These are phyloP conservation scores for Pachydiplax longipennis DNA, from an alignment of 2,888 invertebrate genomes.

Conservation along the genomic window DNA sequence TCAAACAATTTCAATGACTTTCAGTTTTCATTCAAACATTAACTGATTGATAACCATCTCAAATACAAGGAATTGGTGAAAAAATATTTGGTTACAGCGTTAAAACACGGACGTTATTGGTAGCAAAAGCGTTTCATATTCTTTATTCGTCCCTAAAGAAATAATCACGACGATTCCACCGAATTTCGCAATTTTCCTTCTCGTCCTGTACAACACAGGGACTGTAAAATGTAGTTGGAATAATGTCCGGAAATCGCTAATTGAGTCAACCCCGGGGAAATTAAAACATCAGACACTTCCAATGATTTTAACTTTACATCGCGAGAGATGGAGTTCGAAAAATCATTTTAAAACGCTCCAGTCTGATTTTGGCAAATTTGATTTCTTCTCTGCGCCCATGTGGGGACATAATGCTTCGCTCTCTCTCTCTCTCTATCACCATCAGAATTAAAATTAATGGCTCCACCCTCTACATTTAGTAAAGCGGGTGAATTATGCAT, in stretches of 20 bases:
- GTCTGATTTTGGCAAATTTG: not conserved
- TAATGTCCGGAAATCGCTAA: not conserved
- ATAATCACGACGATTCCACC: too few species aligned
- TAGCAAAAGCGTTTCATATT: too few species aligned
- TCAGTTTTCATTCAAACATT: too few species aligned
- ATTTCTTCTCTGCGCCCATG: not conserved
- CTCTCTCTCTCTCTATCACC: not conserved
- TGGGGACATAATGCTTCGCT: not conserved
- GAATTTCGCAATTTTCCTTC: too few species aligned
- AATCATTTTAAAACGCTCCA: not conserved
- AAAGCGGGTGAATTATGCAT: conserved; percentile 1
- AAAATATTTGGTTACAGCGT: too few species aligned
- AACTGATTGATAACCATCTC: too few species aligned
- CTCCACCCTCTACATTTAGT: not conserved
- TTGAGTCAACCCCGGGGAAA: not conserved
- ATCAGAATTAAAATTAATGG: conserved; percentile 2
- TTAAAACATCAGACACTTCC: not conserved
- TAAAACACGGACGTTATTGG: too few species aligned
- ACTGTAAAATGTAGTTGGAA: too few species aligned
- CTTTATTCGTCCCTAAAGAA: too few species aligned
- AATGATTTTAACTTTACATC: not conserved
- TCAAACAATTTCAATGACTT: too few species aligned
- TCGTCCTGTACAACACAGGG: too few species aligned
- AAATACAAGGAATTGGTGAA: too few species aligned
- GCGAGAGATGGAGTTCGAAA: not conserved